Base-by-base conservation (phyloP, 92 coral and sea anemone genomes). In the Epizoanthus illoricatus region DNA sequence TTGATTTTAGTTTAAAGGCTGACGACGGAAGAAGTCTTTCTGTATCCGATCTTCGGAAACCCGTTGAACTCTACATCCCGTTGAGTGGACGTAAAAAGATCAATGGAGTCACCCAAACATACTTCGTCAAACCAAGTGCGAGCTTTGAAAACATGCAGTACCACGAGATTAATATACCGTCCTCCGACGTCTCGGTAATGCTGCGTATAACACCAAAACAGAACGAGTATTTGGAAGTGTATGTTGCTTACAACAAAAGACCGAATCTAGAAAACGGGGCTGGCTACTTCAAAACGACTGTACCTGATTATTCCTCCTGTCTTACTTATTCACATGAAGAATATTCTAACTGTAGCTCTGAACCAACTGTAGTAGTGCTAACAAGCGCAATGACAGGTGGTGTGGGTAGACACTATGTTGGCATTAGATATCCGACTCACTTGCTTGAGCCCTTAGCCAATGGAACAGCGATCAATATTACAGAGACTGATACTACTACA, bases 341-440 rank as follows among this genome's bases (percentile, higher is more conserved):
- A 5, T 63, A 70, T 13, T 12, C 39, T 20, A 84, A 85, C 76
- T 90, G 94, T 65, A 39, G 74, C 9, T 57, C 65, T 10, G 87
- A 90, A 67, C 88, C 87, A 19, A 85, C 74, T 72, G 45, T 71
- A 23, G 64, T 92, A 74, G 79, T 89, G 13, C 84, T 92, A 40
- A 69, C 90, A 2, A 42, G 82, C 36, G 64, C 80, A 17, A 84
- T 79, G 18, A 90, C 94, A 5, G 90, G 92, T 0, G 73, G 79
- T 16, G 19, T 40, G 28, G 97, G 97, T 11, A 47, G 71, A 47
- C 94, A 92, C 52, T 92, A 73, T 60, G 80, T 92, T 45, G 97
- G 97, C 12, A 75, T 92, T 54, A 87, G 88, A 39, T 92, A 87
- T 71, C 54, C 15, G 17, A 18, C 33, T 73, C 5, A 0, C 2